These are phyloP conservation scores for Encarsia formosa DNA, from an alignment of 2,888 invertebrate genomes.

Conservation along the genomic window DNA sequence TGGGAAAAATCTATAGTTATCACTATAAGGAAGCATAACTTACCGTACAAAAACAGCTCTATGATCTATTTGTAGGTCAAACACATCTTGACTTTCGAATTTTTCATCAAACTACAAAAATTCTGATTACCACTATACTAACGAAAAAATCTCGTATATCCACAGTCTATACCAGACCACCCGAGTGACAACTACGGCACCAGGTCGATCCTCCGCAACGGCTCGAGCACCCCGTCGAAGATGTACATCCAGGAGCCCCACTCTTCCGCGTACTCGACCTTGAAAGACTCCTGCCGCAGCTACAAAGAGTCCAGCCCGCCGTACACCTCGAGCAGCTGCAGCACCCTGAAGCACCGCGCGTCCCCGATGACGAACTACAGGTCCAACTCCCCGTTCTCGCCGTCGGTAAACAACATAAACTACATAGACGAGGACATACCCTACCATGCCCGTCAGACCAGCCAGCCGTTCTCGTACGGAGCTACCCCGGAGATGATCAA, in stretches of 20 bases:
- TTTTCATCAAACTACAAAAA: no score
- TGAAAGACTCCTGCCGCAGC: slow-evolving; percentile 46
- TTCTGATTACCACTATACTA: no score
- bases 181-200: slow-evolving; percentile 43
- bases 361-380: slow-evolving; percentile 37
- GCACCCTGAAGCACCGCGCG: slow-evolving; percentile 38
- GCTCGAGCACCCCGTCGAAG: slow-evolving; percentile 36
- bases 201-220: slow-evolving; percentile 34
- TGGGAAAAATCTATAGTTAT: no score
- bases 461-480: slow-evolving; percentile 86
- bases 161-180: slow-evolving; percentile 48
- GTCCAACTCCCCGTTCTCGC: slow-evolving; percentile 42
- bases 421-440: slow-evolving; percentile 68
- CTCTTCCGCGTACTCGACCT: slow-evolving; percentile 45
- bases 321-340: slow-evolving; percentile 41
- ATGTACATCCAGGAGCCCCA: slow-evolving; percentile 39
- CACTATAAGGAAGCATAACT: no score
- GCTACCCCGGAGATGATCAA: slow-evolving; percentile 67
- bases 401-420: slow-evolving; percentile 51
- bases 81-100: no score
- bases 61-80: no score
- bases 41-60: no score
- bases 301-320: slow-evolving; percentile 44
- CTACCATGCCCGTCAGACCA: slow-evolving; percentile 87
- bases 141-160: not conserved